A percentile compares a stretch with the other conserved stretches of the same genome.
Conservation (phyloP, 1,140 invertebrate species). For the Trachymyrmex septentrionalis region DNA sequence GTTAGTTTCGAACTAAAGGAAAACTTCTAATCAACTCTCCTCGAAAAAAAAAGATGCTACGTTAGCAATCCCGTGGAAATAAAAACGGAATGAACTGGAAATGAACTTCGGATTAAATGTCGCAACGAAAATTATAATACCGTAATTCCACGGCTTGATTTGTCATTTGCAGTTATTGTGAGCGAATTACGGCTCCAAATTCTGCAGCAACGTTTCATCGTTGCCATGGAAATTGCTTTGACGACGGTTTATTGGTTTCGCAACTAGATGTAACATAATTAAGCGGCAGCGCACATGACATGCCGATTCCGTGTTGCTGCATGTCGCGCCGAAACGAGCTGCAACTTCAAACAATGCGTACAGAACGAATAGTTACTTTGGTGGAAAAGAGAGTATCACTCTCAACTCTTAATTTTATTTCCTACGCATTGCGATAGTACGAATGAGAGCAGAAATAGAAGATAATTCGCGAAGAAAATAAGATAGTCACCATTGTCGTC, state of each 20-base stretch:
- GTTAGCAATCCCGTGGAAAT: slow-evolving; percentile 18
- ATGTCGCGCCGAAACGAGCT: not conserved
- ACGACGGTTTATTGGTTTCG: slow-evolving; percentile 63
- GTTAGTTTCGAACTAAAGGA: not conserved
- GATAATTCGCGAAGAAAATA: not conserved
- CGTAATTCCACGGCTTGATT: slow-evolving; percentile 50
- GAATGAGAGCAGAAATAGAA: not conserved
- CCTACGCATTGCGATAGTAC: not conserved
- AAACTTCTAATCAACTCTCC: slow-evolving; percentile 4
- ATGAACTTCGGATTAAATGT: slow-evolving; percentile 26
- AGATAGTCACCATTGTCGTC: not conserved
- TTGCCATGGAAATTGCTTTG: slow-evolving; percentile 64
- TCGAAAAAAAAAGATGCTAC: not conserved
- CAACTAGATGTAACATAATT: slow-evolving; percentile 61
- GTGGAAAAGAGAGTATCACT: not conserved
- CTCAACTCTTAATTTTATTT: not conserved
- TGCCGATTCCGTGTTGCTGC: not conserved
- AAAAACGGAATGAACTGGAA: not conserved
- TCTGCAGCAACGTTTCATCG: slow-evolving; percentile 46
- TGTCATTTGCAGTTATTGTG: slow-evolving; percentile 51
- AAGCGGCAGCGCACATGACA: slow-evolving; percentile 43
- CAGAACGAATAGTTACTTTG: slow-evolving; percentile 23
- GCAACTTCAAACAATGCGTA: slow-evolving; percentile 26
- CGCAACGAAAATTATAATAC: slow-evolving; percentile 46
- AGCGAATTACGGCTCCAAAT: slow-evolving; percentile 35